Base-by-base conservation (phyloP, 2,113 vertebrate genomes). In the Patagioenas fasciata region DNA sequence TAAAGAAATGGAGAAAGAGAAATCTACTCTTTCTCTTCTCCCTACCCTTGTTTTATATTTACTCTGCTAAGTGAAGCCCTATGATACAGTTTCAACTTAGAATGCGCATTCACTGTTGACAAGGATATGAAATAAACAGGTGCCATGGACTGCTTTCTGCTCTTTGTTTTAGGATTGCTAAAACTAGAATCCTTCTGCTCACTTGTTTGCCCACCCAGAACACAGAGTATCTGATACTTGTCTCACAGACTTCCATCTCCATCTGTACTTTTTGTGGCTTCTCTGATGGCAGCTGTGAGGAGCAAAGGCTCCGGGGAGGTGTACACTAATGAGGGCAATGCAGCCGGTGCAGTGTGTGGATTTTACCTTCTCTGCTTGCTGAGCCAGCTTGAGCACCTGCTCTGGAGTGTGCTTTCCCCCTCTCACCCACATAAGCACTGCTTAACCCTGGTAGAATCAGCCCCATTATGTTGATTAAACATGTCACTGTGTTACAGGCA, bases 401-500 rank as follows among this genome's bases (percentile, higher is more conserved):
- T 92, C 73, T 91, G 77, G 89, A 91, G 88, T 62, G 61, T 91
- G 92, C 69, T 88, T 96, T 92, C 65, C 78, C 82, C 36, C 77
- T 93, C 83, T 96, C 86, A 80, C 65, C 24, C 88, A 75, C 93
- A 93, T 94, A 96, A 95, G 95, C 93, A 92, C 91, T 95, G 93
- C 96, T 96, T 96, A 96, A 89, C 91, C 93, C 93, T 85, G 77
- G 93, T 89, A 82, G 92, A 96, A 96, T 96, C 88, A 94, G 83
- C 64, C 83, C 96, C 95, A 95, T 96, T 97, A 96, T 87, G 93
- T 96, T 97, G 96, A 97, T 97, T 97, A 96, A 96, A 95, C 84
- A 94, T 94, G 88, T 94, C 92, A 89, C 72, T 79, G 50, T 71
- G 64, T 92, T 96, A 72, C 48, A 94, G 57, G 40, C 85, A 85